Base-by-base conservation (phyloP, 2,113 vertebrate species). In the Nanorana parkeri region DNA sequence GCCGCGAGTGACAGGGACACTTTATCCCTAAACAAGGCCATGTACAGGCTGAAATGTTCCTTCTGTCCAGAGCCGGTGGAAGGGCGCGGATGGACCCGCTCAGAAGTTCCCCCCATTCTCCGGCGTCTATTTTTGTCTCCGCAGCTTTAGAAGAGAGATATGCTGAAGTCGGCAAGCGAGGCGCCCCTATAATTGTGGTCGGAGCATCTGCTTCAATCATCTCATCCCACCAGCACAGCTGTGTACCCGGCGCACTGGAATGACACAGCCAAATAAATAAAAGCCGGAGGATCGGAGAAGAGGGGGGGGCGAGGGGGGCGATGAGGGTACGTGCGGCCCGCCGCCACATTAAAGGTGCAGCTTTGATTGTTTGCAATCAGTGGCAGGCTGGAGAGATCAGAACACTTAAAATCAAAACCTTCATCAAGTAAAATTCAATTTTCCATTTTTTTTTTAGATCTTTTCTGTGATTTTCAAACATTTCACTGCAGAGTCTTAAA, bases 151-250 rank as follows among this genome's bases (percentile, higher is more conserved):
- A 21, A 58, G 20, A 21, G 26, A 74, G 54, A 74, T 74, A 21
- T 23, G 71, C 71, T 74, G 54, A 58, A 36, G 76, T 32, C 51
- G 55, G 63, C 52, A 28, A 17, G 24, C 5, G 4, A 1, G 4
- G 76, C 10, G 63, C 54, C 76, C 76, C 76, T 78, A 67, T 78
- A 78, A 78, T 67, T 78, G 51, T 67, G 76, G 76, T 67, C 13
- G 5, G 17, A n/a, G 41, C 63, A 78, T 78, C 76, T 36, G 63
- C 51, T 66, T 52, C 41, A 67, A 65, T 23, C 36, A 17, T 41
- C 47, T 63, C 58, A 32, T 64, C 36, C 75, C 32, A 54, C 61
- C 29, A 67, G 28, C 75, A 77, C 76, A 78, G 76, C 63, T 78
- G 76, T 55, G 63, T n/a, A 10, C 17, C 47, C 68, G 13, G 68